These are phyloP conservation scores for Monarcha castaneiventris DNA, from an alignment of 2,113 vertebrate species.

Conservation along the genomic window DNA sequence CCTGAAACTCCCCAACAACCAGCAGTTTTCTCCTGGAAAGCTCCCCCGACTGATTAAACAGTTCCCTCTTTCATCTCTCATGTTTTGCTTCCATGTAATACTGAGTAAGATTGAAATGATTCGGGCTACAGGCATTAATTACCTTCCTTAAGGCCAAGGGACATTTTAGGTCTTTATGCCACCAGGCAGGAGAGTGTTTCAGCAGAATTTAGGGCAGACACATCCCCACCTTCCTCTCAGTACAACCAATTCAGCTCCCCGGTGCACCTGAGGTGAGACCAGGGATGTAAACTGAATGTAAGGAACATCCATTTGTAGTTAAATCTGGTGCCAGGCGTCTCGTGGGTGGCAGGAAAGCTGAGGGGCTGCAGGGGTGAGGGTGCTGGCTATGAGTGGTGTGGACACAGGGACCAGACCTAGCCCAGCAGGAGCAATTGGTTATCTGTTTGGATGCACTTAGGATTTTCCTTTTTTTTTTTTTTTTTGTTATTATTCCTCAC, in stretches of 20 bases:
- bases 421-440: background rate
- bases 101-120: constrained; percentile 58
- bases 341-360: background rate
- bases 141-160: constrained; percentile 3
- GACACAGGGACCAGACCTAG: background rate
- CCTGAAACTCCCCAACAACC: constrained; percentile 4
- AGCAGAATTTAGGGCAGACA: background rate
- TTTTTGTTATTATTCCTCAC: background rate
- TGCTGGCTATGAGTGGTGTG: background rate
- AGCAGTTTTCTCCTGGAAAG: constrained; percentile 41
- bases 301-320: background rate
- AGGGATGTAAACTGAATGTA: background rate
- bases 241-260: background rate
- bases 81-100: constrained; percentile 42
- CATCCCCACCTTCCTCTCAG: background rate
- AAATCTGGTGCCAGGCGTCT: background rate
- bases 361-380: background rate
- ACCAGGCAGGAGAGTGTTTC: background rate
- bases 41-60: background rate
- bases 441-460: background rate
- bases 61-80: constrained; percentile 43
- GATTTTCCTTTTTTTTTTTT: background rate
- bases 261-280: background rate
- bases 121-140: background rate
- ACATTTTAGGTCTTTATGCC: background rate